Base-by-base conservation (phyloP, 2,888 invertebrate species). In the Hyppa rectilinea region DNA sequence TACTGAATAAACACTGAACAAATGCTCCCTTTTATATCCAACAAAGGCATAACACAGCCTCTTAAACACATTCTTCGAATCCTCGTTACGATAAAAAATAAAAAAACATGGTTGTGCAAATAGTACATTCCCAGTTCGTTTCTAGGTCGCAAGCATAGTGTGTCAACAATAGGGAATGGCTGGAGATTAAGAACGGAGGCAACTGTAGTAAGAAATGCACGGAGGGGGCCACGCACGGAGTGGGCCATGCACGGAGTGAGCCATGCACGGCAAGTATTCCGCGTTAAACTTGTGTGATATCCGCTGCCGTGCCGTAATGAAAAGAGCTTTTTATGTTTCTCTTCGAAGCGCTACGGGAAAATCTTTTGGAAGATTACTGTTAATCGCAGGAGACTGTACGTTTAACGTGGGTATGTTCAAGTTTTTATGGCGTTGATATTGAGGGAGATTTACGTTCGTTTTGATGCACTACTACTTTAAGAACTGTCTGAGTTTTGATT, bases 111-210 rank as follows among this genome's bases (percentile, higher is more conserved):
- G 63, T 61, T 45, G 61, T 70, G 71, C 73, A 75, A 74, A 81
- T 59, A 78, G 72, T 71, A 75, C 71, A 65, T 68, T 61, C 65
- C 71, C 62, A 69, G 80, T 85, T 85, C 85, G 87, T 92, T 92
- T 91, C 86, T 92, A 87, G 92, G 91, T 89, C 92, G 85, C 87
- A 89, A 84, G 85, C 87, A 83, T 85, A 85, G 83, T 88, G 78
- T 87, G 87, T 88, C 89, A 88, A 92, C 92, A 92, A 92, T 92
- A 81, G 85, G 68, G 84, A 83, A 85, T 86, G 89, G 86, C 85
- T 87, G 87, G 78, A 89, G 89, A 91, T 92, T 91, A 90, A 88
- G 89, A 90, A 89, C 85, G 87, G 84, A 83, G 86, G 69, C 67
- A 69, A 70, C 63, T 77, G 85, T 81, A 85, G 82, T 74, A 73